Evolutionary conservation across 2,797 vertebrate genomes (phyloP).

Genomic region (Ciconia nigra): DNA sequence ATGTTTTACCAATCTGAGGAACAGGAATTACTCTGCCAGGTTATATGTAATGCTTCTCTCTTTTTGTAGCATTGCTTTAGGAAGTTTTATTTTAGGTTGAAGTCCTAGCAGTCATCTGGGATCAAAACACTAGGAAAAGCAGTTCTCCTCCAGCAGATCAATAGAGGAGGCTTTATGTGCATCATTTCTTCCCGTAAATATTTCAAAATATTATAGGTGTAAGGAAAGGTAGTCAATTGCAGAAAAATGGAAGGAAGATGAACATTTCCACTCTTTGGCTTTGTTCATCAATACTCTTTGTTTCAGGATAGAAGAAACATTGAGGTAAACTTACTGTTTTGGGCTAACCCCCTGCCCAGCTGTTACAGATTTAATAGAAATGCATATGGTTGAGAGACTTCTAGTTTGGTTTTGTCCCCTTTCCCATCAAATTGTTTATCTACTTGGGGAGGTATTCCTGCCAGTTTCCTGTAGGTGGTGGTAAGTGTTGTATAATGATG

Average conservation of each 20-base stretch:
- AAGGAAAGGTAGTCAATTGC: not conserved
- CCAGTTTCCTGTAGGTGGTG: constrained; percentile 17
- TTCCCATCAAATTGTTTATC: not conserved
- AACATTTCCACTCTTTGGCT: not conserved
- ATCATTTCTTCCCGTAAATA: not conserved
- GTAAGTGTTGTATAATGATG: not conserved
- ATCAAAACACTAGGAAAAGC: not conserved
- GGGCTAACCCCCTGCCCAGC: not conserved
- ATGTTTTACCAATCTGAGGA: not conserved
- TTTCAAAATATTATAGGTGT: not conserved
- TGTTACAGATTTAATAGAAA: not conserved
- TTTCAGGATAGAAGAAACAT: not conserved
- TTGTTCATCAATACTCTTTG: not conserved
- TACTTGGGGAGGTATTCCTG: not conserved
- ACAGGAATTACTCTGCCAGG: not conserved
- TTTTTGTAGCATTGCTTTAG: not conserved
- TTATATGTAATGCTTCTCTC: not conserved
- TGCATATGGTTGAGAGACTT: not conserved
- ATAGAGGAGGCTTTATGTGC: not conserved
- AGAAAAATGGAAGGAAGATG: not conserved
- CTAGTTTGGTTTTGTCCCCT: not conserved
- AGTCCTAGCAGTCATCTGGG: not conserved
- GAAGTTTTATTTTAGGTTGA: not conserved
- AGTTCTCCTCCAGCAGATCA: not conserved
- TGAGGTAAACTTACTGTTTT: not conserved